phyloP scores from a whole-genome alignment of 1,140 invertebrate species.

The Doryteuthis pealeii region DNA sequence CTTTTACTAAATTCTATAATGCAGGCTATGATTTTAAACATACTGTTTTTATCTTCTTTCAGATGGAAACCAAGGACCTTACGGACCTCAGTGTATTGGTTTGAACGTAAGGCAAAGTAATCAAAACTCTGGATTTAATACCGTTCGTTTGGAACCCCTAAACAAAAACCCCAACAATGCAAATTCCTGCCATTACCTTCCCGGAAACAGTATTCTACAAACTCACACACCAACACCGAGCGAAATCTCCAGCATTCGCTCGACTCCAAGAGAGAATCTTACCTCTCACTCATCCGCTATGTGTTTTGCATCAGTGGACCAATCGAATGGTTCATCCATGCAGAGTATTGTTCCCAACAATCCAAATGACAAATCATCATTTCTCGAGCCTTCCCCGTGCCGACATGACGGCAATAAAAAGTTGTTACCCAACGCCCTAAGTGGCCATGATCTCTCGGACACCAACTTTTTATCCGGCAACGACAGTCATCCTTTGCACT shows the following conservation, averaged over 20 bases:
- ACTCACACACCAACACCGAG: slow-evolving; percentile 54
- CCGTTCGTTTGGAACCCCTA: slow-evolving; percentile 56
- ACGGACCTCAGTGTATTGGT: slow-evolving; percentile 30
- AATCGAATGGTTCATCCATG: slow-evolving; percentile 15
- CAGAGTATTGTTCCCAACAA: slow-evolving; percentile 26
- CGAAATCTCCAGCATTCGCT: slow-evolving; percentile 53
- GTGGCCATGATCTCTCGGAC: slow-evolving; percentile 20
- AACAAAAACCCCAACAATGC: slow-evolving; percentile 17
- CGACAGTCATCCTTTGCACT: slow-evolving; percentile 29
- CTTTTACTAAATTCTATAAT: too few relatives aligned
- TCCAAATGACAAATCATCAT: slow-evolving; percentile 37
- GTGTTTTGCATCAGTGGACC: slow-evolving; percentile 11
- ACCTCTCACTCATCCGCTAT: slow-evolving; percentile 39
- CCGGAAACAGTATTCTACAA: slow-evolving; percentile 42
- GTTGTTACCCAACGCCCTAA: slow-evolving; percentile 39
- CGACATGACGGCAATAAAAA: slow-evolving; percentile 46
- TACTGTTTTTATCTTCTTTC: too few relatives aligned
- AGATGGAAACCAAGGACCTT: slow-evolving; percentile 21
- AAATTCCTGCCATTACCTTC: slow-evolving; percentile 25
- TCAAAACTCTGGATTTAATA: slow-evolving; percentile 53
- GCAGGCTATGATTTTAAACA: too few relatives aligned
- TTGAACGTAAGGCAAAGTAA: slow-evolving; percentile 18
- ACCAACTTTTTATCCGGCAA: slow-evolving; percentile 29
- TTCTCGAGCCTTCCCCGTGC: slow-evolving; percentile 45
- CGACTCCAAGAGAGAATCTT: slow-evolving; percentile 31